Conservation (phyloP, 1,140 invertebrate species). For the Pantala flavescens region DNA sequence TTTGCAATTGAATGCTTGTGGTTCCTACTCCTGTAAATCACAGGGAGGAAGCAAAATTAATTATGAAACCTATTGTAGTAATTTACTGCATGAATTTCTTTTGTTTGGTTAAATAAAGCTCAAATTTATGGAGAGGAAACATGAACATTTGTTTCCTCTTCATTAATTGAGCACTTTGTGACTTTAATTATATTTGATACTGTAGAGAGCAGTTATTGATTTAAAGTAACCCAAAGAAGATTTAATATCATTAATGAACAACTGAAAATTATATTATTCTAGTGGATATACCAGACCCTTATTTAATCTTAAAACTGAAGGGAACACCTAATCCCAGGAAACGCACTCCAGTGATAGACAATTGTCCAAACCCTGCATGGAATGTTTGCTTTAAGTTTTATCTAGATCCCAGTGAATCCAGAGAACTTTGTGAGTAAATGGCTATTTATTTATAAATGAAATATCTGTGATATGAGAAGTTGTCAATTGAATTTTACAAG, state of each 20-base stretch:
- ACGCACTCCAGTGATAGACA: conserved; percentile 32
- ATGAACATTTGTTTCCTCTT: too few species aligned
- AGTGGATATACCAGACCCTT: conserved; percentile 41
- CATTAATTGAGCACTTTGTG: too few species aligned
- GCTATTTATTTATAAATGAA: background rate
- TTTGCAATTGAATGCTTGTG: background rate
- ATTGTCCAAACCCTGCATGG: conserved; percentile 36
- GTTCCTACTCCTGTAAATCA: background rate
- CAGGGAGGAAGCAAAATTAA: background rate
- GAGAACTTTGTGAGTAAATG: background rate
- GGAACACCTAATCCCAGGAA: conserved; percentile 35
- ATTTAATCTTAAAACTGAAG: conserved; percentile 32
- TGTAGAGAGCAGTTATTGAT: too few species aligned
- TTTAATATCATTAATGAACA: background rate
- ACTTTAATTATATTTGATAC: too few species aligned
- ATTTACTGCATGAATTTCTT: background rate
- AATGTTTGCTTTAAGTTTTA: conserved; percentile 37
- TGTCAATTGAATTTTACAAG: background rate
- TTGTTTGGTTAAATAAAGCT: too few species aligned
- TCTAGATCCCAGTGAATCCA: conserved; percentile 27
- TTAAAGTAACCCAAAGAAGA: too few species aligned
- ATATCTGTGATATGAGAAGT: background rate
- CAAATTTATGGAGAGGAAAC: too few species aligned
- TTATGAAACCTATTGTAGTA: background rate
- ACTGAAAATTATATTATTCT: background rate